Conservation (phyloP, 2,113 vertebrate species). For the Perca schrenkii region DNA sequence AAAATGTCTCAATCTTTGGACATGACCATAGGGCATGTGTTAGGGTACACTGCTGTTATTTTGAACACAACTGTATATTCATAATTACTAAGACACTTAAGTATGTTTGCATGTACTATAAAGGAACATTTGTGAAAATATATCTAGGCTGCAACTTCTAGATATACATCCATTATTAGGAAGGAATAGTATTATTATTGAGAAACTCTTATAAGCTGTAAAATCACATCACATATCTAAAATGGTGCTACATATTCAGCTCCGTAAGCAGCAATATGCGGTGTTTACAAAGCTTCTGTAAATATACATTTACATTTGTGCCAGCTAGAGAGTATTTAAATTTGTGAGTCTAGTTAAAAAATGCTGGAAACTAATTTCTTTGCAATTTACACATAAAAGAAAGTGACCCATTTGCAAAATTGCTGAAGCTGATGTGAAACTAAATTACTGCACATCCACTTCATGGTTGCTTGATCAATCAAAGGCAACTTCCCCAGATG, state of each 20-base stretch:
- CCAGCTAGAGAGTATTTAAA: constrained; percentile 27
- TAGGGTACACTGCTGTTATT: too few relatives aligned
- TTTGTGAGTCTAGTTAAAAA: constrained; percentile 35
- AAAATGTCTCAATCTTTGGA: too few relatives aligned
- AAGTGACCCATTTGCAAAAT: constrained; percentile 70
- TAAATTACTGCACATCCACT: constrained; percentile 59
- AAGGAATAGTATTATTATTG: background rate
- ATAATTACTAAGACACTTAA: background rate
- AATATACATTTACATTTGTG: constrained; percentile 47
- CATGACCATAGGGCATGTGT: too few relatives aligned
- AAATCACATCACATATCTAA: constrained; percentile 40
- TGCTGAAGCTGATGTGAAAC: constrained; percentile 61
- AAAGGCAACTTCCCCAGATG: constrained; percentile 59
- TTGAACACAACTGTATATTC: background rate
- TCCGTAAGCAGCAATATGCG: constrained; percentile 14
- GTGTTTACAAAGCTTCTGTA: constrained; percentile 31
- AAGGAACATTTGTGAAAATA: background rate
- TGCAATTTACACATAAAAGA: constrained; percentile 66
- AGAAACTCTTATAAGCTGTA: constrained; percentile 29
- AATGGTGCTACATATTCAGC: constrained; percentile 16
- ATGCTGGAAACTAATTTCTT: constrained; percentile 65
- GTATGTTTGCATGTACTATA: background rate
- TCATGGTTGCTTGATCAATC: constrained; percentile 70
- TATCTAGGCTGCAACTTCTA: background rate
- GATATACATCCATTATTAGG: constrained; percentile 8